Conservation (phyloP, 2,888 invertebrate genomes). For the Athalia circularis region DNA sequence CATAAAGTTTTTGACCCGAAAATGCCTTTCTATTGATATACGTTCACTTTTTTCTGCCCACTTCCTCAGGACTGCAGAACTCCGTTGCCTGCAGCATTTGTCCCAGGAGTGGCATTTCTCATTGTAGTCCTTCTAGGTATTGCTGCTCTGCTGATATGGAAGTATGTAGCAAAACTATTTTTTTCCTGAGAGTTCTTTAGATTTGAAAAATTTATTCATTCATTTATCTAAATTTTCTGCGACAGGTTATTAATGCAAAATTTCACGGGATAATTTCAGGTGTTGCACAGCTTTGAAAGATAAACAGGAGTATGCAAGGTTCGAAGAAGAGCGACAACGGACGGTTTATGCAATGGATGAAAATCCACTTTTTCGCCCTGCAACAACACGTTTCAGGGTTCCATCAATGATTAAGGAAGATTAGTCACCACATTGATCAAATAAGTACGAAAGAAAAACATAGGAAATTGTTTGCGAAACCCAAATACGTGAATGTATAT, state of each 20-base stretch:
- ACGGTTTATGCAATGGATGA: constrained; percentile 62
- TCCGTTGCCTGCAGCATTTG: constrained; percentile 56
- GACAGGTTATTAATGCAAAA: neutral
- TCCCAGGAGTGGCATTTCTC: constrained; percentile 55
- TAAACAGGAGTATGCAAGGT: constrained; percentile 59
- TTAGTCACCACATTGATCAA: constrained; percentile 44
- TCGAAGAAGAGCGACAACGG: constrained; percentile 55
- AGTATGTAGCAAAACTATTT: constrained; percentile 54
- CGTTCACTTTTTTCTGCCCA: too few species aligned
- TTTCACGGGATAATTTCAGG: constrained; percentile 48
- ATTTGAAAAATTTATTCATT: neutral
- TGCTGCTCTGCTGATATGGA: constrained; percentile 61
- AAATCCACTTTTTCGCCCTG: constrained; percentile 81
- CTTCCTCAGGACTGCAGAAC: constrained; percentile 57
- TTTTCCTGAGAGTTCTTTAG: neutral
- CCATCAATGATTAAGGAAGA: constrained; percentile 70
- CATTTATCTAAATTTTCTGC: neutral
- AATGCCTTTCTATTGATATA: neutral
- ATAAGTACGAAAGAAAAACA: neutral
- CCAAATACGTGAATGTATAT: constrained; percentile 31
- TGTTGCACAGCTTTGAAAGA: constrained; percentile 59
- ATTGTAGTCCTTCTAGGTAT: constrained; percentile 59
- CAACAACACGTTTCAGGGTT: constrained; percentile 77
- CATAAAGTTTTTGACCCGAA: neutral
- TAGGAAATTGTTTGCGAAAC: neutral